These are phyloP conservation scores for Lacerta bilineata DNA, from an alignment of 2,797 vertebrate genomes.

Conservation along the genomic window DNA sequence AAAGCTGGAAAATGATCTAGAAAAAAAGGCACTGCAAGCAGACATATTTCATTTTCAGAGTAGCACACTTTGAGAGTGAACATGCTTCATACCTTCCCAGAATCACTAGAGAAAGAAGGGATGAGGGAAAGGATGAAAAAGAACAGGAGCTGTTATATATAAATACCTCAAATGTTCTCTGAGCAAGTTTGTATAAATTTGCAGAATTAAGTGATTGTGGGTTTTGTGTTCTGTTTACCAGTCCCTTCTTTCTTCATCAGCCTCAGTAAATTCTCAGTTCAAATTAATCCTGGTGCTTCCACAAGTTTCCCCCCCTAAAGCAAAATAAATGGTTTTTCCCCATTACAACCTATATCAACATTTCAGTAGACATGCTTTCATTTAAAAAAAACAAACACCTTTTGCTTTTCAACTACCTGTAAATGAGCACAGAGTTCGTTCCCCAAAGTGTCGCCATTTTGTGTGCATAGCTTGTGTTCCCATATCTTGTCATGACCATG, in stretches of 20 bases:
- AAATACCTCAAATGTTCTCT: conserved; percentile 1
- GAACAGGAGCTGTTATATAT: conserved; percentile 18
- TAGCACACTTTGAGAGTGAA: neutral
- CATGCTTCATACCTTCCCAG: neutral
- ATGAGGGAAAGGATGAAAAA: conserved; percentile 20
- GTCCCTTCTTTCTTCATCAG: neutral
- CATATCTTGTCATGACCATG: neutral
- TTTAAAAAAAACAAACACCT: neutral
- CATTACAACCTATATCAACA: neutral
- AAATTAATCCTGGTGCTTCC: conserved; percentile 11
- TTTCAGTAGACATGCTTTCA: conserved; percentile 7
- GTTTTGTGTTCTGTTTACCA: conserved; percentile 12
- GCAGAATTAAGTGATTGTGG: conserved; percentile 18
- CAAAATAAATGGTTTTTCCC: neutral
- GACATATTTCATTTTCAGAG: conserved; percentile 16
- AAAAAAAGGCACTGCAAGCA: neutral
- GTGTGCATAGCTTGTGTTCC: neutral
- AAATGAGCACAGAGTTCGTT: neutral
- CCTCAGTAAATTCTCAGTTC: neutral
- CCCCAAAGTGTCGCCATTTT: neutral
- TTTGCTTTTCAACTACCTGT: neutral
- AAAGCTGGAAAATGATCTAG: neutral
- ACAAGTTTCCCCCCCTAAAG: neutral
- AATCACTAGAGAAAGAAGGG: neutral
- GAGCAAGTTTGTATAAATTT: conserved; percentile 27